phyloP scores from a whole-genome alignment of 2,888 invertebrate genomes.

The Dorcus parallelipipedus region DNA sequence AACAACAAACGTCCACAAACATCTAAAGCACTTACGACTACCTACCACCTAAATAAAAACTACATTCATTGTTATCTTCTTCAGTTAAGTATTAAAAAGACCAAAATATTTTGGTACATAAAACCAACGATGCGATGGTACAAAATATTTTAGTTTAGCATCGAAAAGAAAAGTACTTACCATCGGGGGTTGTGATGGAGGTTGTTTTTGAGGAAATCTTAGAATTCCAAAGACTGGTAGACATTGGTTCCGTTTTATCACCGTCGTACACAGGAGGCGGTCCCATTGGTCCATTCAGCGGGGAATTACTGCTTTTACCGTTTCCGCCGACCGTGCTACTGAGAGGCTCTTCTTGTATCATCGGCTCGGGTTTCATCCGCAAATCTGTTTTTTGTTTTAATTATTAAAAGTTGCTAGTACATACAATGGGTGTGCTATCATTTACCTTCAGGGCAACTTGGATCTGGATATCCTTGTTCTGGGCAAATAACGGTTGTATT shows the following conservation, averaged over 20 bases:
- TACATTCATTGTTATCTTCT: no score
- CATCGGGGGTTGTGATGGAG: slow-evolving; percentile 81
- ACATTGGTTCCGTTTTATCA: slow-evolving; percentile 53
- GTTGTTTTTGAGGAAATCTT: slow-evolving; percentile 62
- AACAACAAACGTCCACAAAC: neutral
- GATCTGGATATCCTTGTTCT: slow-evolving; percentile 45
- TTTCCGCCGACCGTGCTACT: slow-evolving; percentile 43
- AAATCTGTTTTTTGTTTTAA: slow-evolving; percentile 55
- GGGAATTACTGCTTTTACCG: slow-evolving; percentile 40
- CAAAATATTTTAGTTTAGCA: neutral
- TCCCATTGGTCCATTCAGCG: slow-evolving; percentile 27
- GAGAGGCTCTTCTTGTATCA: slow-evolving; percentile 41
- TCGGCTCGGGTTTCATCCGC: slow-evolving; percentile 68
- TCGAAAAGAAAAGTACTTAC: slow-evolving; percentile 50
- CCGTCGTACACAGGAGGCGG: slow-evolving; percentile 50
- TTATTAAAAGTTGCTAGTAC: slow-evolving; percentile 15
- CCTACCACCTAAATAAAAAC: no score
- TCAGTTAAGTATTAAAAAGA: no score
- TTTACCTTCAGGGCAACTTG: slow-evolving; percentile 53
- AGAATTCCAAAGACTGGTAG: slow-evolving; percentile 56
- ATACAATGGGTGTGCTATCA: no score
- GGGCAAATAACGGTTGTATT: slow-evolving; percentile 52
- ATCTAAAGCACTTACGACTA: no score
- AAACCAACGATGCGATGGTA: neutral
- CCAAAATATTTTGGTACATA: neutral